phyloP scores from a whole-genome alignment of 2,888 invertebrate species.

The Emmelina monodactyla region DNA sequence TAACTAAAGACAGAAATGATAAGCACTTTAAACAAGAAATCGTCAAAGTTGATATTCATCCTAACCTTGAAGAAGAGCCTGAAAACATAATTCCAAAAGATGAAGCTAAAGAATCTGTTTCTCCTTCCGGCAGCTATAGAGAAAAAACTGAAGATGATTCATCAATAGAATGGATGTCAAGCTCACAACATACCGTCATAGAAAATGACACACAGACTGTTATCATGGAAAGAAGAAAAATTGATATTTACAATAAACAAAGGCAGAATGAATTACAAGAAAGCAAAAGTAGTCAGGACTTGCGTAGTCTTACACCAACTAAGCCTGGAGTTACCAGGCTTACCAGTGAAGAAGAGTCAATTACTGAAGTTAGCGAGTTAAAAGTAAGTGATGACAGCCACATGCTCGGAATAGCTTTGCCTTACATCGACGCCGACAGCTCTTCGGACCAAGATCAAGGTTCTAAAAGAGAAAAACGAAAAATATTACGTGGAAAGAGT shows the following conservation, averaged over 20 bases:
- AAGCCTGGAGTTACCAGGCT: slow-evolving; percentile 57
- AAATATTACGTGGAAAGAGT: slow-evolving; percentile 61
- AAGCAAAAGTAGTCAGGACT: slow-evolving; percentile 43
- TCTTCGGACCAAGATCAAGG: slow-evolving; percentile 54
- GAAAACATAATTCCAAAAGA: slow-evolving; percentile 20
- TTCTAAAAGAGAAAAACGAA: slow-evolving; percentile 32
- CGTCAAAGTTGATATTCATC: slow-evolving; percentile 56
- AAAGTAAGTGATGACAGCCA: slow-evolving; percentile 62
- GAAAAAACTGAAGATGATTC: slow-evolving; percentile 57
- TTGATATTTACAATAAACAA: slow-evolving; percentile 67
- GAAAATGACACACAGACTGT: slow-evolving; percentile 69
- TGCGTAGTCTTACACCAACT: slow-evolving; percentile 33
- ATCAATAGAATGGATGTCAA: slow-evolving; percentile 55
- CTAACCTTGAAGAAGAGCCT: slow-evolving; percentile 32
- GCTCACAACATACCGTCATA: slow-evolving; percentile 47
- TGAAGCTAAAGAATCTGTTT: slow-evolving; percentile 29
- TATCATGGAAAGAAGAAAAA: slow-evolving; percentile 67
- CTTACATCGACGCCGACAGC: slow-evolving; percentile 64
- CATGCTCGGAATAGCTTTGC: slow-evolving; percentile 52
- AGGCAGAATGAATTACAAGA: slow-evolving; percentile 53
- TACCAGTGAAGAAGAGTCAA: slow-evolving; percentile 73
- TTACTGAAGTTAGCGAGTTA: slow-evolving; percentile 71
- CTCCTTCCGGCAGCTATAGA: slow-evolving; percentile 46
- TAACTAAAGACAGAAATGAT: slow-evolving; percentile 36
- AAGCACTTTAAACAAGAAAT: slow-evolving; percentile 59